phyloP scores from a whole-genome alignment of 2,888 invertebrate species.

The Philonicus albiceps region DNA sequence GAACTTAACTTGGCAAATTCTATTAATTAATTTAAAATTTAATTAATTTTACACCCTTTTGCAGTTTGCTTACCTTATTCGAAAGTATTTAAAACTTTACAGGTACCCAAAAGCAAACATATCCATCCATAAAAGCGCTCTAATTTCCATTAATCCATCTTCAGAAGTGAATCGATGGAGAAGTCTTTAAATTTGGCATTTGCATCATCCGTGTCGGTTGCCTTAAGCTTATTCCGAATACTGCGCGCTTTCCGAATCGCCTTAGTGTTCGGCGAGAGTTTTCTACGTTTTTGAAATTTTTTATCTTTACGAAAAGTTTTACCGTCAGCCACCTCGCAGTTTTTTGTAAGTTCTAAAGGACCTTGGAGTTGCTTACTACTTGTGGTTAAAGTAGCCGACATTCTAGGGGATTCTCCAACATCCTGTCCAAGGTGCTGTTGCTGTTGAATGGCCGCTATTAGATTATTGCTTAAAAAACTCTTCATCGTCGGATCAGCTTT shows the following conservation, averaged over 20 bases:
- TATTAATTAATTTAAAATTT: neutral
- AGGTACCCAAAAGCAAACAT: neutral
- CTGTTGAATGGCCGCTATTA: neutral
- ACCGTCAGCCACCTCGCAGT: neutral
- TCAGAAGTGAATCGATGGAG: conserved; percentile 62
- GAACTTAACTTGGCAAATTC: neutral
- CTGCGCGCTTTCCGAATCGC: neutral
- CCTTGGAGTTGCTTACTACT: neutral
- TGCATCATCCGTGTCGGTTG: conserved; percentile 56
- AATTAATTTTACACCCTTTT: neutral
- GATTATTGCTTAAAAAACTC: conserved; percentile 19
- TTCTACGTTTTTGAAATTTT: neutral
- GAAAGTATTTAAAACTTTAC: neutral
- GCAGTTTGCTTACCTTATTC: neutral
- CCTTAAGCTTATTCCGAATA: conserved; percentile 3
- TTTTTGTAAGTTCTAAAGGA: neutral
- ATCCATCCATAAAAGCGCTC: conserved; percentile 11
- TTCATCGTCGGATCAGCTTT: neutral
- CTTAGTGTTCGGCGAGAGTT: neutral
- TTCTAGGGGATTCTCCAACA: neutral
- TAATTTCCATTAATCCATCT: conserved; percentile 52
- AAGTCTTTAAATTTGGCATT: conserved; percentile 64
- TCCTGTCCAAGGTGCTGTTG: neutral
- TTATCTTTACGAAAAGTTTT: neutral
- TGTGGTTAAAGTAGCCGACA: neutral